Evolutionary conservation across 2,113 vertebrate genomes (phyloP).

Genomic region (Gallinago paraguaiae): DNA sequence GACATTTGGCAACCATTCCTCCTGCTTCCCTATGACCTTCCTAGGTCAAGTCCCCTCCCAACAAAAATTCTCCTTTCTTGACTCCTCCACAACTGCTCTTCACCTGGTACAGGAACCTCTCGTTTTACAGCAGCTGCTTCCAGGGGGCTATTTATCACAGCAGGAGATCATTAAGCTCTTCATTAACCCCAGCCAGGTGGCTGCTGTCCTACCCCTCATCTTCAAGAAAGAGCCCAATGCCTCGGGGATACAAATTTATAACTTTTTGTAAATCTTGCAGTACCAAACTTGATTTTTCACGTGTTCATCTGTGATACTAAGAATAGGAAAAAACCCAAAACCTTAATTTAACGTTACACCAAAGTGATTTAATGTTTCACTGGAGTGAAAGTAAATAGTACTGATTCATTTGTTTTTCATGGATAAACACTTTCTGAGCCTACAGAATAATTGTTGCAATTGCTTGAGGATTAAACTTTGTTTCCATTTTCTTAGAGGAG

Average conservation of each 20-base stretch:
- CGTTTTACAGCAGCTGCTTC: background rate
- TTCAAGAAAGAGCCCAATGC: background rate
- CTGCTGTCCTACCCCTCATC: background rate
- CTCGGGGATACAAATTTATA: background rate
- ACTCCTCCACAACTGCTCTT: background rate
- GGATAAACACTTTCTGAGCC: background rate
- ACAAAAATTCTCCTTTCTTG: background rate
- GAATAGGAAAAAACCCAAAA: background rate
- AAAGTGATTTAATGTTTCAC: background rate
- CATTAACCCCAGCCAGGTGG: background rate
- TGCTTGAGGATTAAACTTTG: background rate
- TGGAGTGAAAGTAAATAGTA: background rate
- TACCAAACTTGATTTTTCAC: background rate
- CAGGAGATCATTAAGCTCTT: background rate
- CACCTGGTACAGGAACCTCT: background rate
- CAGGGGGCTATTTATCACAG: background rate
- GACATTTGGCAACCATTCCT: background rate
- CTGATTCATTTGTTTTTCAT: background rate
- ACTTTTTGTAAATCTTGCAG: background rate
- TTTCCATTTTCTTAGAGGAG: background rate
- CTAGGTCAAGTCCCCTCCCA: accelerated
- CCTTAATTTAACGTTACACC: background rate
- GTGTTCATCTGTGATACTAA: background rate
- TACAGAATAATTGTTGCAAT: background rate
- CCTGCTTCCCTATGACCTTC: background rate